A percentile compares a stretch with the other conserved stretches of the same genome.
These are phyloP conservation scores for Gulo gulo DNA, from an alignment of 2,113 vertebrate genomes.

Conservation along the genomic window DNA sequence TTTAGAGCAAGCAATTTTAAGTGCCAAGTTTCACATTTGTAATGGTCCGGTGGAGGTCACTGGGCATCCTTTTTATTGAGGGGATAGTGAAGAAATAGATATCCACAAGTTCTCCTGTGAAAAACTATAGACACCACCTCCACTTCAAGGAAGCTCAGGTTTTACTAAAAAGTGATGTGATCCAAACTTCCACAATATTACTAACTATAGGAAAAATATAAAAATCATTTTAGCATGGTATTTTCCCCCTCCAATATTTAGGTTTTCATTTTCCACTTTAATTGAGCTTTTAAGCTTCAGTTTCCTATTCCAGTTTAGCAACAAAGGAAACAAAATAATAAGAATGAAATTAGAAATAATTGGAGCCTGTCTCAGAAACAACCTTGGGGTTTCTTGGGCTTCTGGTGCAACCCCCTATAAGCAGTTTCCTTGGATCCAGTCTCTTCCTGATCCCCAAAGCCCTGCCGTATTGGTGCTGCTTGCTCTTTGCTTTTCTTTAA, in stretches of 20 bases:
- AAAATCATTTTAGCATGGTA: conserved; percentile 68
- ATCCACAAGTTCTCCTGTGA: conserved; percentile 73
- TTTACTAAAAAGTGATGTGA: conserved; percentile 77
- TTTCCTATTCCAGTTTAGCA: conserved; percentile 82
- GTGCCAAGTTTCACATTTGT: conserved; percentile 88
- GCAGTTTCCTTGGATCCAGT: conserved; percentile 24
- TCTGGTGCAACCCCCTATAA: conserved; percentile 59
- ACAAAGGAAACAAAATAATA: conserved; percentile 84
- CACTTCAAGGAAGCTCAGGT: conserved; percentile 58
- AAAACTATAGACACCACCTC: conserved; percentile 74
- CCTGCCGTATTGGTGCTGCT: background rate
- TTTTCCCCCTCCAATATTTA: conserved; percentile 82
- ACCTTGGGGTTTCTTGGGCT: conserved; percentile 75
- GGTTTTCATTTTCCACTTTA: conserved; percentile 82
- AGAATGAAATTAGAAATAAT: conserved; percentile 84
- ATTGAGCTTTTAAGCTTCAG: conserved; percentile 82
- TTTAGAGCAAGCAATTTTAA: conserved; percentile 88
- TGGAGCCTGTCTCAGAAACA: conserved; percentile 76
- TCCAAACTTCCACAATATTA: conserved; percentile 74
- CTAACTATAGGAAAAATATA: conserved; percentile 76
- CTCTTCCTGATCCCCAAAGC: conserved; percentile 2
- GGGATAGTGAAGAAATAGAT: conserved; percentile 82
- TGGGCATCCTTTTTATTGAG: conserved; percentile 82
- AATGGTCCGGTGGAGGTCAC: conserved; percentile 86
- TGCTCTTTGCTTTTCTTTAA: background rate